Conservation (phyloP, 2,113 vertebrate species). For the Aegotheles bennettii region DNA sequence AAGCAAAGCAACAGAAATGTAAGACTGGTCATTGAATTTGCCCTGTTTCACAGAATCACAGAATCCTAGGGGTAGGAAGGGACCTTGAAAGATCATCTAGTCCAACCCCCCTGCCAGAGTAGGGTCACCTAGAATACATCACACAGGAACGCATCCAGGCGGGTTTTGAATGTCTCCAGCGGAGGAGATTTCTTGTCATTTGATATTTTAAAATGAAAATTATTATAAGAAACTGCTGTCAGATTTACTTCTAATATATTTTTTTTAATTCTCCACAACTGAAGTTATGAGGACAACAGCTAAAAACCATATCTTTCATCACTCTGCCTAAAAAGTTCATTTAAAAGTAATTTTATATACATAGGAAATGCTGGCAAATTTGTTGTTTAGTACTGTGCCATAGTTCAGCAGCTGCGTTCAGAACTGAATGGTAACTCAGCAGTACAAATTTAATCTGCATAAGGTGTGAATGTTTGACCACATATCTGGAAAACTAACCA, state of each 20-base stretch:
- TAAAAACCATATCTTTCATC: background rate
- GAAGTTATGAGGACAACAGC: background rate
- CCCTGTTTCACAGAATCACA: too few relatives aligned
- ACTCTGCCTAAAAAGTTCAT: background rate
- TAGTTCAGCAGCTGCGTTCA: background rate
- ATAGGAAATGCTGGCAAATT: background rate
- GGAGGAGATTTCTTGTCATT: background rate
- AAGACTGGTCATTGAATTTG: slow-evolving; percentile 1
- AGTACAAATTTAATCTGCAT: background rate
- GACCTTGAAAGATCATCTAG: too few relatives aligned
- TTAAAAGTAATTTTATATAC: background rate
- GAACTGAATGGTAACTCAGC: background rate
- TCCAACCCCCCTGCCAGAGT: too few relatives aligned
- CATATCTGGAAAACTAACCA: background rate
- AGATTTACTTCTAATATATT: background rate
- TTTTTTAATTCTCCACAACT: background rate
- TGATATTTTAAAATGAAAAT: background rate
- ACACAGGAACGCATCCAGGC: too few relatives aligned
- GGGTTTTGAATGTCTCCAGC: too few relatives aligned
- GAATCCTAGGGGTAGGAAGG: too few relatives aligned
- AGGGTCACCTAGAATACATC: too few relatives aligned
- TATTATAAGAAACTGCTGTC: background rate
- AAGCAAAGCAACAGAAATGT: background rate
- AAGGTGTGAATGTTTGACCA: background rate
- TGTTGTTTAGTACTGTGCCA: background rate